These are phyloP conservation scores for Gymnorhina tibicen DNA, from an alignment of 2,113 vertebrate genomes.

Conservation along the genomic window DNA sequence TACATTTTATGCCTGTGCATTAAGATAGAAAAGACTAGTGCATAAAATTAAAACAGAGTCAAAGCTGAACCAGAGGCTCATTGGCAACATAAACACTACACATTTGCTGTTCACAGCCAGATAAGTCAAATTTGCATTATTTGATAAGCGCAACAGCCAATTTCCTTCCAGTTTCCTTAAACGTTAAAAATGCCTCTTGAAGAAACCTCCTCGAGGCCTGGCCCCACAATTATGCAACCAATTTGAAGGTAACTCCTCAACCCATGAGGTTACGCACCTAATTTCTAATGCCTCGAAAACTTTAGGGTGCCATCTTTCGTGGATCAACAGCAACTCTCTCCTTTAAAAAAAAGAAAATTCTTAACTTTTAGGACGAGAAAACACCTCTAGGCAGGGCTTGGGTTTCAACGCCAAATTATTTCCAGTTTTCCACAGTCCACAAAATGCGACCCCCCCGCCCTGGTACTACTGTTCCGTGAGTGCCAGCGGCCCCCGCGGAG, in stretches of 20 bases:
- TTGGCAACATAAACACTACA: not conserved
- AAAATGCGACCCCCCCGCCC: rapidly evolving
- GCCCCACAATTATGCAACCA: not conserved
- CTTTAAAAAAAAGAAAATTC: not conserved
- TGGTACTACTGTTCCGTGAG: not conserved
- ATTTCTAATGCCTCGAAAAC: not conserved
- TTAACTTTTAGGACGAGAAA: not conserved
- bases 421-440: not conserved
- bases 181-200: not conserved
- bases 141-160: not conserved
- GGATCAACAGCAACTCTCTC: not conserved
- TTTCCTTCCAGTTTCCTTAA: slow-evolving; percentile 4
- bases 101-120: not conserved
- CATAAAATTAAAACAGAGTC: not conserved
- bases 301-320: not conserved
- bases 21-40: not conserved
- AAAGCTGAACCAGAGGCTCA: not conserved
- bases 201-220: not conserved
- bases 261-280: not conserved
- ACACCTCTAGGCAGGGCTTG: not conserved
- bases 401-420: not conserved
- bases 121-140: slow-evolving; percentile 1
- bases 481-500: no score
- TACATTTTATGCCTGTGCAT: not conserved
- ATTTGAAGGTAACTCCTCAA: not conserved